Evolutionary conservation across 2,888 invertebrate species (phyloP).

Genomic region (Cylindroiulus punctatus): DNA sequence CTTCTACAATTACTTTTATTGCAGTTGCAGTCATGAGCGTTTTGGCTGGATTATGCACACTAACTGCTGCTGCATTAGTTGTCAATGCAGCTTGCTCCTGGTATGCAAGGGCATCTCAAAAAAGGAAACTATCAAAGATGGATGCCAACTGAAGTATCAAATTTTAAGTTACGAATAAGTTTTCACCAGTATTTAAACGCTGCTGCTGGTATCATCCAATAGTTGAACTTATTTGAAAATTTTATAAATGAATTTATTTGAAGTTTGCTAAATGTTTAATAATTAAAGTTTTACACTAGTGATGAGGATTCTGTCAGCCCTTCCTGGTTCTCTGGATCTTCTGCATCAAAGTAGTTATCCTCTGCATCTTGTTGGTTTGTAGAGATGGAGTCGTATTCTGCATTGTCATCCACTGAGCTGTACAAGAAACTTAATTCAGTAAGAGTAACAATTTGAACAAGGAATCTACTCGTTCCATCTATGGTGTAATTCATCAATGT

Average conservation of each 20-base stretch:
- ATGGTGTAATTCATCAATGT: no score
- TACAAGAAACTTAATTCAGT: conserved; percentile 58
- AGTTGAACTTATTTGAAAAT: no score
- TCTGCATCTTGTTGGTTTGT: conserved; percentile 82
- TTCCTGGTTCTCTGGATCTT: conserved; percentile 63
- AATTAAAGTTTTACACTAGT: no score
- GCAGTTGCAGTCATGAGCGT: conserved; percentile 12
- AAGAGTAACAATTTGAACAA: neutral
- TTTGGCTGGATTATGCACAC: neutral
- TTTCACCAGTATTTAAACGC: no score
- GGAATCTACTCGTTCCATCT: no score
- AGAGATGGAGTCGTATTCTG: conserved; percentile 80
- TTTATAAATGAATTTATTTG: no score
- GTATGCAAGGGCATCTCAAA: neutral
- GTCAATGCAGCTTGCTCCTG: neutral
- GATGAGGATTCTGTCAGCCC: no score
- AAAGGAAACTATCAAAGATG: neutral
- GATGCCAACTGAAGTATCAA: no score
- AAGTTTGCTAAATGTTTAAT: no score
- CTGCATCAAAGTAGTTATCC: conserved; percentile 90
- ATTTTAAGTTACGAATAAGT: no score
- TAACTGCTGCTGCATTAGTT: neutral
- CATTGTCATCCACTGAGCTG: conserved; percentile 80
- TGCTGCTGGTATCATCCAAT: no score
- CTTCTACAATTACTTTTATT: no score